A percentile compares a stretch with the other conserved stretches of the same genome.
Evolutionary conservation across 2,113 vertebrate genomes (phyloP).

Genomic region (Grantiella picta): DNA sequence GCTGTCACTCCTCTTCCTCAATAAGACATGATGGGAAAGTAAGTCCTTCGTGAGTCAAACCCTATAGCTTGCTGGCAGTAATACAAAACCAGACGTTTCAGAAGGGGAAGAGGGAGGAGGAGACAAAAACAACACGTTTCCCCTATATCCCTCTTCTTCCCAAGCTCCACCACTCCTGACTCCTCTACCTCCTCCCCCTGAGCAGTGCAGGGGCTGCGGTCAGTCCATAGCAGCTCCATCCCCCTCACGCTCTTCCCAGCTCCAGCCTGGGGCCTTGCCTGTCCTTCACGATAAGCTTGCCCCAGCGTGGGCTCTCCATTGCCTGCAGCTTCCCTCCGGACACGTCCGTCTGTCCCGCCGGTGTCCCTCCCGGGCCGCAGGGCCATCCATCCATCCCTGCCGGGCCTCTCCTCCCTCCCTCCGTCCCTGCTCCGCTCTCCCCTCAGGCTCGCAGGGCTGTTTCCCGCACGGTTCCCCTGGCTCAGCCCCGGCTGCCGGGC

Average conservation of each 20-base stretch:
- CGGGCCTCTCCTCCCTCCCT: neutral
- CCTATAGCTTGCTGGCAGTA: no score
- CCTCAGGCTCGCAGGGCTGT: neutral
- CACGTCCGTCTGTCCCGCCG: no score
- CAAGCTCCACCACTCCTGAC: neutral
- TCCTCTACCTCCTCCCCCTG: fast-evolving
- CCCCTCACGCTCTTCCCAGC: fast-evolving
- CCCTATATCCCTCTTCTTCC: neutral
- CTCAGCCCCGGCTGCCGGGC: neutral
- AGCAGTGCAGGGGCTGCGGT: fast-evolving
- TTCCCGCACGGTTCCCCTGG: no score
- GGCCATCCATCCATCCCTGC: no score
- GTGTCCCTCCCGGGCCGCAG: no score
- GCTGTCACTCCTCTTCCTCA: neutral
- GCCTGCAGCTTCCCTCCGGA: neutral
- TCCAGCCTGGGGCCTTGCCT: neutral
- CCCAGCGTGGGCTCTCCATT: neutral
- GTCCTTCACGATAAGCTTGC: neutral
- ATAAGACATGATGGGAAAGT: fast-evolving
- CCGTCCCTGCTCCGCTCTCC: neutral
- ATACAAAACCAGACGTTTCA: no score
- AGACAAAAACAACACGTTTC: neutral
- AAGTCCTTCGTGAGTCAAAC: no score
- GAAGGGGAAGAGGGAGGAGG: fast-evolving
- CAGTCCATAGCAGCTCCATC: fast-evolving